Evolutionary conservation across 2,888 invertebrate species (phyloP).

Genomic region (Dicranocentrus wangi): DNA sequence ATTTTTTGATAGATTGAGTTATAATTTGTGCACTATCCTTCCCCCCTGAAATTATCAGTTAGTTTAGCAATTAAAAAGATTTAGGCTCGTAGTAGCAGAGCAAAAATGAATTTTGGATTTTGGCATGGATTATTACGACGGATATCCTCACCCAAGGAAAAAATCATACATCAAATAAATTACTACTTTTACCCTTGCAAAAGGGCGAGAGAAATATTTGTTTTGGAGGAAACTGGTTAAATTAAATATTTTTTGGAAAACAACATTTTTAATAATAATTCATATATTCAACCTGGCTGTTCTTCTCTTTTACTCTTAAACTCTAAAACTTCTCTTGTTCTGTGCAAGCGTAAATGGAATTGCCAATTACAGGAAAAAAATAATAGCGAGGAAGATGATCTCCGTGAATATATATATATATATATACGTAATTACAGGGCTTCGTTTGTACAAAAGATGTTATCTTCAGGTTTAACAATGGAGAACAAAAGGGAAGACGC

Average conservation of each 20-base stretch:
- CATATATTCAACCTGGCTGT: too few relatives aligned
- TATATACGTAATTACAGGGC: slow-evolving; percentile 52
- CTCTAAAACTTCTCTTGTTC: background rate
- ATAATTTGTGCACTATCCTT: too few relatives aligned
- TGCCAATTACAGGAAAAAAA: slow-evolving; percentile 46
- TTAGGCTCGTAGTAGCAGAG: too few relatives aligned
- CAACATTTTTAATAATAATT: slow-evolving; percentile 13
- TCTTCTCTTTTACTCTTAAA: background rate
- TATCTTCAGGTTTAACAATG: slow-evolving; percentile 53
- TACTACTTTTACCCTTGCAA: slow-evolving; percentile 46
- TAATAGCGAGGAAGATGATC: slow-evolving; percentile 54
- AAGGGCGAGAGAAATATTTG: slow-evolving; percentile 51
- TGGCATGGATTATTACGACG: slow-evolving; percentile 40
- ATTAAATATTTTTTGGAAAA: slow-evolving; percentile 28
- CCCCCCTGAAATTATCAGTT: too few relatives aligned
- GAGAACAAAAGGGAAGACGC: slow-evolving; percentile 61
- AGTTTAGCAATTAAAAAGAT: too few relatives aligned
- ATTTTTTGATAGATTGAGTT: too few relatives aligned
- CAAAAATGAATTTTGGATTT: too few relatives aligned
- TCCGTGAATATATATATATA: slow-evolving; percentile 30
- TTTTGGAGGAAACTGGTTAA: slow-evolving; percentile 50
- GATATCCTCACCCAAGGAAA: slow-evolving; percentile 32
- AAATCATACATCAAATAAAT: slow-evolving; percentile 5
- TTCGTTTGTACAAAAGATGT: slow-evolving; percentile 52
- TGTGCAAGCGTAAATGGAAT: slow-evolving; percentile 17